Base-by-base conservation (phyloP, 2,888 invertebrate species). In the Orchesella flavescens region DNA sequence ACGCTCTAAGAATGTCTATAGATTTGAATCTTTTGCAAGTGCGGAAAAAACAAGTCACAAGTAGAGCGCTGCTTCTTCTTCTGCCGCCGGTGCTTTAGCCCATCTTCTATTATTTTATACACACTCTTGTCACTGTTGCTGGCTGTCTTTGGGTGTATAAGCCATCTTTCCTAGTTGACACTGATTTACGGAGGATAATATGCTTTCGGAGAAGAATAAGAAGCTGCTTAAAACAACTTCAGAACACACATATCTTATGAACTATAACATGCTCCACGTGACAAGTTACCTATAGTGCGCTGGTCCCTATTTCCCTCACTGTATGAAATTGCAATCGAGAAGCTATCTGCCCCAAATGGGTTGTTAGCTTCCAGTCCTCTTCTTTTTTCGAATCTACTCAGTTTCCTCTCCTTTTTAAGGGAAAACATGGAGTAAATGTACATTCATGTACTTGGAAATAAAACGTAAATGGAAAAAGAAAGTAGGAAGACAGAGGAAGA, bases 271-370 rank as follows among this genome's bases (percentile, higher is more conserved):
- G 21, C 66, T 59, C 21, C 57, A 44, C 12, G 77, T 77, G 77
- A 68, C 77, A 77, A 53, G 77, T 59, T 68, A 44, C 59, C 21
- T 68, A 77, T 77, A 53, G 61, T 53, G 21, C 4, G 21, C 0
- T 12, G 5, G 23, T 53, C 66, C 19, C 75, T 53, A 49, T 53
- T 59, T 68, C 57, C 43, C 59, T 46, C 77, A 77, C 57, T 68
- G 57, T 77, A 77, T 77, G 77, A 77, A 77, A 77, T 77, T 68
- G 77, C 77, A 77, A 77, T 77, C 46, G 77, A 77, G 77, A 66
- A 77, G 68, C 68, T 77, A 77, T 77, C 68, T 77, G 34, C 59
- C 77, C 77, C 77, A 77, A 77, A 77, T 77, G 77, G 77, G 77
- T 77, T 77, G 77, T 77, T 75, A 75, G 75, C 49, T 76, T 76